These are phyloP conservation scores for Amorpha juglandis DNA, from an alignment of 2,888 invertebrate species.

Conservation along the genomic window DNA sequence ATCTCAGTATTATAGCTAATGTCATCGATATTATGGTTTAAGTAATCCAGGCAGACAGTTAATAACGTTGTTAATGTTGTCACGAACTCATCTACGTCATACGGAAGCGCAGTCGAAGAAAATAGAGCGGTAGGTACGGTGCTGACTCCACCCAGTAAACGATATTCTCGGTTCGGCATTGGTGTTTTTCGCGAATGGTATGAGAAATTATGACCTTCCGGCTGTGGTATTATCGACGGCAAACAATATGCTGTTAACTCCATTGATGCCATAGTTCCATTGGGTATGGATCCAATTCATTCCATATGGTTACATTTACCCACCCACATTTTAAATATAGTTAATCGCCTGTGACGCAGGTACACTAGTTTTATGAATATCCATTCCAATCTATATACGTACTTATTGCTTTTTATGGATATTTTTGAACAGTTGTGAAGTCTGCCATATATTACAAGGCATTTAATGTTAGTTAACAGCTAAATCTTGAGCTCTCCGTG, in stretches of 20 bases:
- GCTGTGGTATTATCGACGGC: constrained; percentile 56
- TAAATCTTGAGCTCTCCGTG: too few relatives aligned
- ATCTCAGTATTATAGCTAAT: neutral
- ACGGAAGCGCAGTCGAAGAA: constrained; percentile 55
- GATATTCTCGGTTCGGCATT: constrained; percentile 60
- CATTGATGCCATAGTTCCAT: constrained; percentile 15
- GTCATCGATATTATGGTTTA: neutral
- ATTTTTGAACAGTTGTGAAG: too few relatives aligned
- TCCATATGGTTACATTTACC: constrained; percentile 2
- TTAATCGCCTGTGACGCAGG: neutral
- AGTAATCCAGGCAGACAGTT: constrained; percentile 15
- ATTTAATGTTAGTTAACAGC: too few relatives aligned
- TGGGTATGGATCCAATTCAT: too few relatives aligned
- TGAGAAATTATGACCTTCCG: constrained; percentile 61
- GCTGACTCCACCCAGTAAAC: constrained; percentile 69
- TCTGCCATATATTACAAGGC: too few relatives aligned
- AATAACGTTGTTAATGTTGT: constrained; percentile 19
- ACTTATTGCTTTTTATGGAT: too few relatives aligned
- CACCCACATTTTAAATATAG: neutral
- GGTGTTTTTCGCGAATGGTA: constrained; percentile 62
- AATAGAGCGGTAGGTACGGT: constrained; percentile 55
- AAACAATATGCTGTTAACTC: constrained; percentile 44
- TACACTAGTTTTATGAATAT: neutral
- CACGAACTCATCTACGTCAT: constrained; percentile 46
- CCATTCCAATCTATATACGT: too few relatives aligned